These are phyloP conservation scores for Callipepla squamata DNA, from an alignment of 2,113 vertebrate species.

Conservation along the genomic window DNA sequence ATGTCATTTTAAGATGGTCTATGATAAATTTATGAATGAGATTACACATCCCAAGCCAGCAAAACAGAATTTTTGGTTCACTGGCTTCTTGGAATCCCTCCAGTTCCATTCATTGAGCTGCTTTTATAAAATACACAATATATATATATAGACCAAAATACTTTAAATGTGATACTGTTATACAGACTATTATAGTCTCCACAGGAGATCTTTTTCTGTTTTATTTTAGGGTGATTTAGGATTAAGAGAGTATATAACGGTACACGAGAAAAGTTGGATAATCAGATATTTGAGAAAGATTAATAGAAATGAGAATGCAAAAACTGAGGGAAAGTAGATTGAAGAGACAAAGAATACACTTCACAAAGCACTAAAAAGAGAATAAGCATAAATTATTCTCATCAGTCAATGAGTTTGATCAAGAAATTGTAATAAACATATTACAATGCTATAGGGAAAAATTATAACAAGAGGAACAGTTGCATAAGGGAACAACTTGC, in stretches of 20 bases:
- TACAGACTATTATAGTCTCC: background rate
- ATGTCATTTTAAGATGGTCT: background rate
- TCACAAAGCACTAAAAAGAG: background rate
- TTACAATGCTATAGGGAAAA: background rate
- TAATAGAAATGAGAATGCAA: background rate
- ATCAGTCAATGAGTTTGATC: background rate
- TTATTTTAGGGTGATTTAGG: background rate
- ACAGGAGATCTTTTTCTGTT: background rate
- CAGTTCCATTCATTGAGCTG: background rate
- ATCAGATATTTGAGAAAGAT: background rate
- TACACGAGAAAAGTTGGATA: background rate
- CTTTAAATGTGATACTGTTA: background rate
- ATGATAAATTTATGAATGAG: background rate
- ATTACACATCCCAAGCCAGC: background rate
- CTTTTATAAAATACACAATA: background rate
- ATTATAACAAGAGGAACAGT: background rate
- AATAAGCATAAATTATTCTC: background rate
- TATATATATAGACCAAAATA: background rate
- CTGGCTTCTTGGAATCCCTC: background rate
- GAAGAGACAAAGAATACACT: background rate
- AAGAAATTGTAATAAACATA: background rate
- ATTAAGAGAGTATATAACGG: background rate
- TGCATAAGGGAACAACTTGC: constrained; percentile 8
- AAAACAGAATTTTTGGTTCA: background rate
- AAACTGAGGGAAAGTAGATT: background rate